Conservation (phyloP, 2,797 vertebrate genomes). For the Xenopus petersii region DNA sequence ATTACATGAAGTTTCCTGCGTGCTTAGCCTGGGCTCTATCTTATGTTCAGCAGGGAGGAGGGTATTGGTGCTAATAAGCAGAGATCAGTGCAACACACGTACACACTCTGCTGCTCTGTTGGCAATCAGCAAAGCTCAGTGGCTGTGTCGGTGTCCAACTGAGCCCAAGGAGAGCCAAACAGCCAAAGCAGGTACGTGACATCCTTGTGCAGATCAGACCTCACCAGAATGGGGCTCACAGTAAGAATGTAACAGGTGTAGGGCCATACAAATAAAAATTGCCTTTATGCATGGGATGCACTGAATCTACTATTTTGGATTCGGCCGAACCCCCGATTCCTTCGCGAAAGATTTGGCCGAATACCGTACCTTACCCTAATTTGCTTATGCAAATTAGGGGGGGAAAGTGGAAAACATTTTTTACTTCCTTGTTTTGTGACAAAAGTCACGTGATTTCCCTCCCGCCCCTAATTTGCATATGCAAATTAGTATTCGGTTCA, state of each 20-base stretch:
- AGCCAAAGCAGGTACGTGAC: conserved; percentile 1
- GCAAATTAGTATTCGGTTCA: no score
- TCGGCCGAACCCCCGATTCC: no score
- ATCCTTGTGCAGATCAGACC: conserved; percentile 1
- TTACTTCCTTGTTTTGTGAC: no score
- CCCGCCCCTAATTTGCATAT: no score
- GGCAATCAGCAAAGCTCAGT: conserved; percentile 36
- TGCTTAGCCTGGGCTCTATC: conserved; percentile 22
- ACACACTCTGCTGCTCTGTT: conserved; percentile 38
- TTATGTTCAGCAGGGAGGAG: conserved; percentile 23
- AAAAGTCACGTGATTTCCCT: no score
- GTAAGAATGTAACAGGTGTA: background rate
- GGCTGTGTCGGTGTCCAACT: conserved; percentile 13
- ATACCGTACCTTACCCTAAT: no score
- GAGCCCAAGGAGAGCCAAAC: conserved; percentile 9
- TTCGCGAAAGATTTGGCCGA: no score
- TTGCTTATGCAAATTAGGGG: no score
- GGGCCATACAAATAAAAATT: background rate
- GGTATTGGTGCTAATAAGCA: conserved; percentile 1
- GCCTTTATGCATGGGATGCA: no score
- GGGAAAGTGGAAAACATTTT: no score
- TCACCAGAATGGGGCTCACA: background rate
- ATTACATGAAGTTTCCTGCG: conserved; percentile 28
- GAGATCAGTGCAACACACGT: conserved; percentile 24
- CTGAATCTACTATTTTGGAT: no score